These are phyloP conservation scores for Drosophila mimetica DNA, from an alignment of 2,888 invertebrate species.

Conservation along the genomic window DNA sequence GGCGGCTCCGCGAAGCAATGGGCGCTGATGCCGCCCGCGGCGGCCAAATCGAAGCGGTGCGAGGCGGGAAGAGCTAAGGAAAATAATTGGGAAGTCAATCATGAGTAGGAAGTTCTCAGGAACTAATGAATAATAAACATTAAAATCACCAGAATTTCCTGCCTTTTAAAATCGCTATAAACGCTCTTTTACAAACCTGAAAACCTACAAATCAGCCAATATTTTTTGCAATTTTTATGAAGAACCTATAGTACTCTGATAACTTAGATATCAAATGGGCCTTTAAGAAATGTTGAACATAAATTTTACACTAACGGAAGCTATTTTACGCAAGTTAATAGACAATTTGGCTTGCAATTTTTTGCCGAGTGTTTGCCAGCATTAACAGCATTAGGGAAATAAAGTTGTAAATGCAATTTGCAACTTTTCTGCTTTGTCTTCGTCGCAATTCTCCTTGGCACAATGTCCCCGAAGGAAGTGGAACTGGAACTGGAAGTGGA, in stretches of 20 bases:
- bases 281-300: neutral
- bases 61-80: conserved; percentile 85
- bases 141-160: no score
- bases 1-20: conserved; percentile 88
- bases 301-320: neutral
- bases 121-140: no score
- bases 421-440: conserved; percentile 66
- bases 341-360: neutral
- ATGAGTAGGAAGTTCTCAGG: no score
- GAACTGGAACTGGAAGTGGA: conserved; percentile 39
- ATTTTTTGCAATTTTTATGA: no score
- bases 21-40: conserved; percentile 86
- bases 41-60: conserved; percentile 88
- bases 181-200: no score
- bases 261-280: neutral
- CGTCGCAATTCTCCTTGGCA: conserved; percentile 44
- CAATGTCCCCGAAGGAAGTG: conserved; percentile 51
- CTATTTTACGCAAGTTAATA: no score
- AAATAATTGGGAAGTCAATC: no score
- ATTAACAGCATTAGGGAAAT: conserved; percentile 67
- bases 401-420: conserved; percentile 74
- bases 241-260: no score
- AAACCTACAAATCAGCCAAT: no score
- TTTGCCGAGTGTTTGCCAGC: conserved; percentile 1
- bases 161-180: no score